Base-by-base conservation (phyloP, 2,888 invertebrate genomes). In the Lepidochrysops patricia region DNA sequence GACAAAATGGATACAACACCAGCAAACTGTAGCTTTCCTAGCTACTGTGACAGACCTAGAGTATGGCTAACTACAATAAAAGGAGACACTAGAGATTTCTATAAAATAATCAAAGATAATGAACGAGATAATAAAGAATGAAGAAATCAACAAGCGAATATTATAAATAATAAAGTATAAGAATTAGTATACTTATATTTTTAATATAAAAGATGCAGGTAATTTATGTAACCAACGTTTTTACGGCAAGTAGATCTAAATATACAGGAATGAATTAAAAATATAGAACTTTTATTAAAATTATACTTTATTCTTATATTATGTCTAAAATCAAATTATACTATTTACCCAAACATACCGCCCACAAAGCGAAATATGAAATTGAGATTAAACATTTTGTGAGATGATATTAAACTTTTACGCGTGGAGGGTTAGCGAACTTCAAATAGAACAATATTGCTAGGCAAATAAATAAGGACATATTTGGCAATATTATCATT, bases 21-120 rank as follows among this genome's bases (percentile, higher is more conserved):
- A 19, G 43, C 7, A 43, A 12, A 43, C 23, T 50, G 59, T n/a
- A 63, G 57, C 0, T 76, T 73, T 67, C 73, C 76, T 1, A 63
- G 75, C 50, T 62, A 74, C 26, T 88, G 87, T 58, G 63, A 74
- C n/a, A 63, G 72, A 35, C 86, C 84, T 1, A 56, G 60, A 0
- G 78, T 79, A 1, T 88, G 88, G 88, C 84, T 84, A 62, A 86
- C 85, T 0, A 87, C 88, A n/a, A 57, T 64, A 1, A 61, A 63
- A 37, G 81, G 80, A 1, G 87, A 88, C 70, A 79, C 72, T 0
- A 78, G 84, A 67, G 87, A 88, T 61, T 84, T 83, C 54, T 79
- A 72, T 27, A 79, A 79, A 70, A 77, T 87, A 62, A 65, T 87
- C 2, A 78, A 66, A 64, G 72, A 54, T 43, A 43, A 23, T 12